Evolutionary conservation across 2,888 invertebrate species (phyloP).

Genomic region (Chloroclysta siterata): DNA sequence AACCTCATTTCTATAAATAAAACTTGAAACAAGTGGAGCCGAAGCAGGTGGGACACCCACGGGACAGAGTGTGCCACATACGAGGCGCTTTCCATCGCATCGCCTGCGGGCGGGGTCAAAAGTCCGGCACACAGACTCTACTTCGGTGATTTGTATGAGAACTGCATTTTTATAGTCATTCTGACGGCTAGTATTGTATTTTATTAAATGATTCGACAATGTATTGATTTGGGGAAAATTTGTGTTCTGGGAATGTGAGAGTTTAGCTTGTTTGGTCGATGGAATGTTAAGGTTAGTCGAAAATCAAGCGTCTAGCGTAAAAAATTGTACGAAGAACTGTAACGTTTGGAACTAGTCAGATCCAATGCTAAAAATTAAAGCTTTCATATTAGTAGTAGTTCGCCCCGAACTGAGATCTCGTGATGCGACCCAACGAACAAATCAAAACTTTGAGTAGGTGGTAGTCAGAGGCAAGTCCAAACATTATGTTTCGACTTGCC

Average conservation of each 20-base stretch:
- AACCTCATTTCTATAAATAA: conserved; percentile 25
- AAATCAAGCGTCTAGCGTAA: background rate
- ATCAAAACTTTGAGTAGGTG: too few relatives aligned
- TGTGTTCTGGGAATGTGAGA: conserved; percentile 16
- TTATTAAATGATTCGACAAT: conserved; percentile 13
- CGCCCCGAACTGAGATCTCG: too few relatives aligned
- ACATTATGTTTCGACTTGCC: too few relatives aligned
- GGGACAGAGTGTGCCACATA: conserved; percentile 32
- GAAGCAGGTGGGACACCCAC: conserved; percentile 36
- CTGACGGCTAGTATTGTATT: conserved; percentile 15
- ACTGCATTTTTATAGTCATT: conserved; percentile 27
- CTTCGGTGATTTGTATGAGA: conserved; percentile 43
- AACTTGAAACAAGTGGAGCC: conserved; percentile 11
- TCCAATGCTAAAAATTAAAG: too few relatives aligned
- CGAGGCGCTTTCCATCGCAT: conserved; percentile 28
- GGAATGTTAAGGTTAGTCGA: background rate
- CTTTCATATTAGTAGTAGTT: too few relatives aligned
- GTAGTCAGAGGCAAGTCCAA: too few relatives aligned
- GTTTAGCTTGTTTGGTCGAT: background rate
- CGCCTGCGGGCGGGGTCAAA: conserved; percentile 48
- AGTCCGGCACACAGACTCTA: conserved; percentile 36
- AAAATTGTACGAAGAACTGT: too few relatives aligned
- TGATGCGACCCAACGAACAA: too few relatives aligned
- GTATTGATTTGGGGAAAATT: conserved; percentile 15
- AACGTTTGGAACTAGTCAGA: too few relatives aligned